Conservation (phyloP, 2,888 invertebrate species). For the Trisateles emortualis region DNA sequence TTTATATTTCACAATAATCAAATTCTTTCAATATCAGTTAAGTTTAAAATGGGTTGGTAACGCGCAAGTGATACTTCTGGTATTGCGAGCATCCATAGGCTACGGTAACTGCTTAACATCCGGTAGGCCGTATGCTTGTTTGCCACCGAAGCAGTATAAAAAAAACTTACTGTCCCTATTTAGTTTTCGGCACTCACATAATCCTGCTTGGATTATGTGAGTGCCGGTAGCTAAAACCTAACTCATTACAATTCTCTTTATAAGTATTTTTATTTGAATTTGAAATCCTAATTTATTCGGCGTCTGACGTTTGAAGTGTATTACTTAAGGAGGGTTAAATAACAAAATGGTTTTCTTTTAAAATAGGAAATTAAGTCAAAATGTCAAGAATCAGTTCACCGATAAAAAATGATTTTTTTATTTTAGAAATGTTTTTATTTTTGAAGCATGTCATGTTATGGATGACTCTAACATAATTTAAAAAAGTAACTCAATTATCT, state of each 20-base stretch:
- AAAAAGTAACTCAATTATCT: too few species aligned
- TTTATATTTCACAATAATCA: too few species aligned
- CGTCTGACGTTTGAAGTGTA: slow-evolving; percentile 10
- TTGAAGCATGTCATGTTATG: background rate
- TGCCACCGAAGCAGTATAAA: too few species aligned
- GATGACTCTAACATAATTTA: background rate
- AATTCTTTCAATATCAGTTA: background rate
- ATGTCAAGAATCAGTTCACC: slow-evolving; percentile 7
- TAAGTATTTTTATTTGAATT: slow-evolving; percentile 21
- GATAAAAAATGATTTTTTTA: background rate
- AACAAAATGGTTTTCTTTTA: slow-evolving; percentile 8
- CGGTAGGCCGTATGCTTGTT: too few species aligned
- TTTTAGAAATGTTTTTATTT: background rate
- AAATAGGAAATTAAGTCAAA: slow-evolving; percentile 12
- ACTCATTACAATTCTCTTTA: slow-evolving; percentile 13
- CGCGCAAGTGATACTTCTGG: too few species aligned
- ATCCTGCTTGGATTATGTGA: slow-evolving; percentile 8
- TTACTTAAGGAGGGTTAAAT: slow-evolving; percentile 8
- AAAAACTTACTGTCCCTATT: slow-evolving; percentile 1
- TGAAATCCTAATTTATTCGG: slow-evolving; percentile 19
- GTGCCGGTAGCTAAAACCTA: slow-evolving; percentile 10
- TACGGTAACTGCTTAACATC: too few species aligned
- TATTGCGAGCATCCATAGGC: too few species aligned
- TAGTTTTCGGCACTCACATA: background rate
- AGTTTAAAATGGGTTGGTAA: too few species aligned